A percentile compares a stretch with the other conserved stretches of the same genome.
phyloP scores from a whole-genome alignment of 1,140 invertebrate genomes.

The Drosophila ambigua region DNA sequence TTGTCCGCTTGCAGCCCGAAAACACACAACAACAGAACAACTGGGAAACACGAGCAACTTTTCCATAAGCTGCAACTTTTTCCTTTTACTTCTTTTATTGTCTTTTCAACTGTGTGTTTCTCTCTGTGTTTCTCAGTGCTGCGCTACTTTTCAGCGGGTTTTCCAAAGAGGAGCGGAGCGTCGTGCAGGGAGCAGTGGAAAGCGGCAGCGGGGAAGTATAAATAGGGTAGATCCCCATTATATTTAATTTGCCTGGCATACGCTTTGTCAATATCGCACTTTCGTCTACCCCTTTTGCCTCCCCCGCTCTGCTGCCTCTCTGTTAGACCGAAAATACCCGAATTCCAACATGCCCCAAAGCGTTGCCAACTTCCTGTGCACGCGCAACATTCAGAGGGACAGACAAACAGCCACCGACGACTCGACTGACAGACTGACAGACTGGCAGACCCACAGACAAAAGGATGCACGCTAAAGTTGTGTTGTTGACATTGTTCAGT shows the following conservation, averaged over 20 bases:
- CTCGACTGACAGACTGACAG: neutral
- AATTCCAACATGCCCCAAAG: conserved; percentile 67
- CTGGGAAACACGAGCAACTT: conserved; percentile 42
- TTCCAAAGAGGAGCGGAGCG: conserved; percentile 8
- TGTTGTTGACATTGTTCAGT: conserved; percentile 66
- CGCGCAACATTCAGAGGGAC: conserved; percentile 26
- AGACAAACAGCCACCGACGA: conserved; percentile 3
- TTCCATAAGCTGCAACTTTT: conserved; percentile 65
- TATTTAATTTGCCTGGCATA: conserved; percentile 77
- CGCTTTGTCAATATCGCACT: conserved; percentile 76
- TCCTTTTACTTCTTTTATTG: conserved; percentile 44
- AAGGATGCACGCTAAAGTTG: conserved; percentile 66
- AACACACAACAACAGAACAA: neutral
- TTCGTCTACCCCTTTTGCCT: conserved; percentile 13
- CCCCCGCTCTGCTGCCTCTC: neutral
- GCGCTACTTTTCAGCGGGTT: too few species aligned
- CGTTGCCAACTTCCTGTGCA: conserved; percentile 70
- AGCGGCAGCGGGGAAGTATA: conserved; percentile 23
- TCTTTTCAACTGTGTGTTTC: conserved; percentile 57
- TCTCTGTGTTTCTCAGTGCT: too few species aligned
- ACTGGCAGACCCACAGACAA: neutral
- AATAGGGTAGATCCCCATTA: conserved; percentile 56
- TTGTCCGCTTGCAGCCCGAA: conserved; percentile 18
- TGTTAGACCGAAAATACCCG: conserved; percentile 35
- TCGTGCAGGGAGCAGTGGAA: conserved; percentile 20